Evolutionary conservation across 2,797 vertebrate species (phyloP).

Genomic region (Galago senegalensis): DNA sequence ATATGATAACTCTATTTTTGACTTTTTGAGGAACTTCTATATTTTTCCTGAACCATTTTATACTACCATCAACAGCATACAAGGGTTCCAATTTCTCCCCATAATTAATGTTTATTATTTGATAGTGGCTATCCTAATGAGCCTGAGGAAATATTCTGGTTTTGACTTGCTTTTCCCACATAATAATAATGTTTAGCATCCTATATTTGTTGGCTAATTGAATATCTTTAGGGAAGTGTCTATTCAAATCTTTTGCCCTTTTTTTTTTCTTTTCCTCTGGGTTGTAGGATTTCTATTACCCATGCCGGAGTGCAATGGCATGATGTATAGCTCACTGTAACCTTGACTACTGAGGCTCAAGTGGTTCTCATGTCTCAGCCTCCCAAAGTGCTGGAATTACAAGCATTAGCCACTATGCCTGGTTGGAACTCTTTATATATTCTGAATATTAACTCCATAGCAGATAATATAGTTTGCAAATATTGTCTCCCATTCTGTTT

Average conservation of each 20-base stretch:
- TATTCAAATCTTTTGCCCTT: not conserved
- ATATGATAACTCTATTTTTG: slow-evolving; percentile 62
- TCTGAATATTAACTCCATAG: not conserved
- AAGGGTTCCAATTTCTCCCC: not conserved
- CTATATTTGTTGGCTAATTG: not conserved
- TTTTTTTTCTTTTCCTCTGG: not conserved
- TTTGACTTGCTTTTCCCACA: not conserved
- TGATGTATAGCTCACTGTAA: not conserved
- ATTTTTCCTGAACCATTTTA: slow-evolving; percentile 21
- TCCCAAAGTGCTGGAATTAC: not conserved
- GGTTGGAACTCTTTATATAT: not conserved
- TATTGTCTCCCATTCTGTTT: slow-evolving; percentile 7
- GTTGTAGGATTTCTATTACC: not conserved
- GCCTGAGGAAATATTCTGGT: not conserved
- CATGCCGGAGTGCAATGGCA: not conserved
- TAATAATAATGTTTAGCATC: not conserved
- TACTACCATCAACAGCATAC: not conserved
- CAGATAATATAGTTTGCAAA: not conserved
- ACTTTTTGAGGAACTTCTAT: slow-evolving; percentile 34
- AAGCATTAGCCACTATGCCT: not conserved
- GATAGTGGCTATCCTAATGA: not conserved
- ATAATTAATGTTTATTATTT: not conserved
- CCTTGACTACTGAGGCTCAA: not conserved
- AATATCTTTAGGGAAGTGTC: not conserved
- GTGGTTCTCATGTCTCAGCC: not conserved